Percentiles rank a stretch among this genome's conserved stretches.
phyloP scores from a whole-genome alignment of 2,113 vertebrate genomes.

The Hippopotamus amphibius region DNA sequence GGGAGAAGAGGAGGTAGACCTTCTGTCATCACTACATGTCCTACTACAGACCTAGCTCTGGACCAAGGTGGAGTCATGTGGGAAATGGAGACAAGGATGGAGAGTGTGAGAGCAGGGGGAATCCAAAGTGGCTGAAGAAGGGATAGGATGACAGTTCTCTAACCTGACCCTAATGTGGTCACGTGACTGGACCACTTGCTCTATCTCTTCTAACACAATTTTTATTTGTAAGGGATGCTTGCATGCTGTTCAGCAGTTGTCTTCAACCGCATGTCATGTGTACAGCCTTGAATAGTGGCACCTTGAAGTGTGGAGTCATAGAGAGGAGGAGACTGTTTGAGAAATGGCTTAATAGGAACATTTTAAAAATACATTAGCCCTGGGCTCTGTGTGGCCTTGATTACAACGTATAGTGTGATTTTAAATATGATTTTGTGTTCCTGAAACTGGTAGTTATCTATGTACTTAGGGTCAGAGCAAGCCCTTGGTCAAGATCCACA shows the following conservation, averaged over 20 bases:
- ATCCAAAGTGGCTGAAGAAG: background rate
- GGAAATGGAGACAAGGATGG: background rate
- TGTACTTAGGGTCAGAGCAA: background rate
- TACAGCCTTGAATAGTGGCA: background rate
- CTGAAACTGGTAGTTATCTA: background rate
- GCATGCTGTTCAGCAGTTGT: background rate
- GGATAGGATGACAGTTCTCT: background rate
- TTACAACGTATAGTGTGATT: background rate
- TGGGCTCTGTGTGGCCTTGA: background rate
- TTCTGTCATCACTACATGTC: background rate
- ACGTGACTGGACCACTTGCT: rapidly evolving
- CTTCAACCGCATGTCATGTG: background rate
- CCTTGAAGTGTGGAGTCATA: background rate
- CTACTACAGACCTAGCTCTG: background rate
- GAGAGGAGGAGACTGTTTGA: background rate
- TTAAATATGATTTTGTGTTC: background rate
- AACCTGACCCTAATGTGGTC: background rate
- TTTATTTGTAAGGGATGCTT: background rate
- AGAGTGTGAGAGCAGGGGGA: background rate
- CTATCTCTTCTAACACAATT: background rate
- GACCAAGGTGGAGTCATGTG: background rate
- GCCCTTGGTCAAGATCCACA: background rate
- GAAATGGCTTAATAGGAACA: background rate
- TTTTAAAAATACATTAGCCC: background rate
- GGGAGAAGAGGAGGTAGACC: background rate